Evolutionary conservation across 2,888 invertebrate genomes (phyloP), one percentile per base, ranked within the genome.

Genomic region (Dichetophora obliterata): DNA sequence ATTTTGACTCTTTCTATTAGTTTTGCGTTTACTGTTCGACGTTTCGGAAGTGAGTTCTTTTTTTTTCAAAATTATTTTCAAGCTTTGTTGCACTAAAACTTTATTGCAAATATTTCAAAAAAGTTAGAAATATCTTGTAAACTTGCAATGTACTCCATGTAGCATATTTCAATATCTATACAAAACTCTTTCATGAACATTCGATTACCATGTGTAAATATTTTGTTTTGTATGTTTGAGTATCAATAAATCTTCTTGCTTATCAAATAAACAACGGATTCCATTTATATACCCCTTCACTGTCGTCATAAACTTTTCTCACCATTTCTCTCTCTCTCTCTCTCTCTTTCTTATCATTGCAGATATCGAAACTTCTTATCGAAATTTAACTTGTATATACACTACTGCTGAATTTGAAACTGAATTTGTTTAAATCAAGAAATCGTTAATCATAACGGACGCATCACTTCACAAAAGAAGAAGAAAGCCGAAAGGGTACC

Each of bases 331-430:
- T 24, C 27, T 24, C 61, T 31, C 61, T 14, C 31, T 27, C 24
- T 14, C 79, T 71, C 69, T 81, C 66, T 79, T 81, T 81, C 78
- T 82, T 80, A 63, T 80, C 65, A 76, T 81, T 85, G 61, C 85
- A 86, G 86, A 86, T 86, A 86, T 86, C 85, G 82, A 84, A 85
- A 85, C 85, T 85, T 85, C 86, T 85, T 83, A 83, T 84, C 83
- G 83, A 84, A 85, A 84, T 75, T 75, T 66, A 34, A 71, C 61
- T 76, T 80, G 76, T 75, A 77, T 78, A 68, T 66, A 78, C 77
- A 79, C 73, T 43, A 80, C 79, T 81, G 82, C 80, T 82, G 79
- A 76, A 80, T 75, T 78, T 77, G 78, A 73, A 74, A 71, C 68
- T 78, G 74, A 72, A 71, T 79, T 68, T 27, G 68, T 50, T 37